Conservation (phyloP, 2,113 vertebrate species). For the Herpailurus yagouaroundi region DNA sequence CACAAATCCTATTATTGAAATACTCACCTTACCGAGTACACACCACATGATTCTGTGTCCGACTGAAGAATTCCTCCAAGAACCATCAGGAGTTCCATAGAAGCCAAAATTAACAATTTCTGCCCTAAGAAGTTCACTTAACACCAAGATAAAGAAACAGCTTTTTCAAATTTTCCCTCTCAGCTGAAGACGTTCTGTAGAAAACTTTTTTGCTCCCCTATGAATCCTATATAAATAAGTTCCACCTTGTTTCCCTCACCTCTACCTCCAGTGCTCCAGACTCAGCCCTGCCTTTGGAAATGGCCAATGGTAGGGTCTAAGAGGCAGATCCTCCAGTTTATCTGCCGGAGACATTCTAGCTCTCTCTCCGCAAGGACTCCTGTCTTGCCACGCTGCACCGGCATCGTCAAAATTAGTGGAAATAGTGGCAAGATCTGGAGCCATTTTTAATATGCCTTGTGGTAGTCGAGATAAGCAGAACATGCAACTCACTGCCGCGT, state of each 20-base stretch:
- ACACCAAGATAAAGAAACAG: background rate
- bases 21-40: background rate
- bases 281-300: background rate
- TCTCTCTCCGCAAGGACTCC: background rate
- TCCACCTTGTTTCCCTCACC: background rate
- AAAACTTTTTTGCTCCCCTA: background rate
- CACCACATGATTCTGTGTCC: background rate
- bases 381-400: background rate
- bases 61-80: background rate
- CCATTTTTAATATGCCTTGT: background rate
- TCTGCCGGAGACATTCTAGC: background rate
- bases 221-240: background rate
- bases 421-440: background rate
- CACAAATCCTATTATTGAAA: background rate
- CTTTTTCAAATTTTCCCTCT: background rate
- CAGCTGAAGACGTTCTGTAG: background rate
- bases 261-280: background rate
- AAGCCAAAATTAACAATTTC: background rate
- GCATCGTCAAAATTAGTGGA: conserved; percentile 30
- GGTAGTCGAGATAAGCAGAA: background rate
- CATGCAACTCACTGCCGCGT: background rate
- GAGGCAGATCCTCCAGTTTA: background rate
- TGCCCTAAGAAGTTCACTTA: background rate
- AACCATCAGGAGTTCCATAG: background rate
- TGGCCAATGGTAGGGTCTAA: no score